These are phyloP conservation scores for Echeneis naucrates DNA, from an alignment of 2,797 vertebrate species.

Conservation along the genomic window DNA sequence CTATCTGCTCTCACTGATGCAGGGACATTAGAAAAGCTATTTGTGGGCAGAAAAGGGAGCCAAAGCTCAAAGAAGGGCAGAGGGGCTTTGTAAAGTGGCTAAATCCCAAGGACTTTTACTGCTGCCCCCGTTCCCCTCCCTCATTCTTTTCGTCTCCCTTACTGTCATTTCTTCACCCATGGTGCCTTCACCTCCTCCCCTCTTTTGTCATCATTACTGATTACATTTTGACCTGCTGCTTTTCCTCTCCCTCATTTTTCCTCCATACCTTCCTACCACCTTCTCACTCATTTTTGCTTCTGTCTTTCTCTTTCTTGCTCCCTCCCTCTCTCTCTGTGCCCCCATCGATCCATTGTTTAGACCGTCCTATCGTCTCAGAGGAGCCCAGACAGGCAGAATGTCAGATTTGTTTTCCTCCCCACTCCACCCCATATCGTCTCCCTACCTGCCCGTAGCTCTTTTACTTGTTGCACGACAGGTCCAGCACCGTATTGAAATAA, in stretches of 20 bases:
- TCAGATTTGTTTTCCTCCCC: conserved; percentile 75
- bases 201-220: conserved; percentile 35
- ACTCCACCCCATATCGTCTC: conserved; percentile 61
- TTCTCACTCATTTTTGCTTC: conserved; percentile 32
- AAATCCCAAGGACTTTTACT: conserved; percentile 27
- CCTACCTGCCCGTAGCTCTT: conserved; percentile 59
- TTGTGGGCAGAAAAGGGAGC: conserved; percentile 54
- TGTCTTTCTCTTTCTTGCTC: conserved; percentile 1
- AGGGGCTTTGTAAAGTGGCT: conserved; percentile 47
- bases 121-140: background rate
- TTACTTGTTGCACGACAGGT: conserved; percentile 78
- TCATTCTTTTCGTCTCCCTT: conserved; percentile 2
- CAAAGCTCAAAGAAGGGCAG: conserved; percentile 38
- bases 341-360: conserved; percentile 46
- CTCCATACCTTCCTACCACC: background rate
- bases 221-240: background rate
- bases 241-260: conserved; percentile 16
- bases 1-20: conserved; percentile 70
- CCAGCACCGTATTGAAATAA: conserved; percentile 69
- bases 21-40: conserved; percentile 58
- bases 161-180: conserved; percentile 24
- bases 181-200: background rate
- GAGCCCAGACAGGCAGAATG: conserved; percentile 59
- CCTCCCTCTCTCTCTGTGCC: too few relatives aligned
- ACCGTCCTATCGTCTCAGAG: conserved; percentile 52